phyloP scores from a whole-genome alignment of 2,797 vertebrate species.

The Sparidentex hasta region DNA sequence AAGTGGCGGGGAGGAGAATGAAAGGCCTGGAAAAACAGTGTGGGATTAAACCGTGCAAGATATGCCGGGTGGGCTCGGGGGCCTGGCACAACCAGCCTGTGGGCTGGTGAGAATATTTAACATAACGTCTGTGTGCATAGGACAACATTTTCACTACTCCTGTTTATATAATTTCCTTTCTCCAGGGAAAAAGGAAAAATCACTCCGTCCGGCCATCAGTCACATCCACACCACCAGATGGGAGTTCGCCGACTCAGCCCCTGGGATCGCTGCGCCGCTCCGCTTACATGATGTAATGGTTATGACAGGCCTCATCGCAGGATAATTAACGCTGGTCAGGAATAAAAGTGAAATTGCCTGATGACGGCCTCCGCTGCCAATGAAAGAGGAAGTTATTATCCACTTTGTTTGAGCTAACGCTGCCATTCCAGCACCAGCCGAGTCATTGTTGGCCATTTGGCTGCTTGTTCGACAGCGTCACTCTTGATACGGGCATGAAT shows the following conservation, averaged over 20 bases:
- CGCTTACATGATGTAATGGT: conserved; percentile 77
- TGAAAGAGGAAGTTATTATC: conserved; percentile 62
- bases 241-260: conserved; percentile 70
- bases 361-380: conserved; percentile 59
- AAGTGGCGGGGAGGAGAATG: conserved; percentile 68
- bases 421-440: conserved; percentile 38
- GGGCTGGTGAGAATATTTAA: conserved; percentile 31
- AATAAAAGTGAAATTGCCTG: conserved; percentile 60
- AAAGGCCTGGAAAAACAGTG: conserved; percentile 64
- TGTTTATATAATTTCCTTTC: conserved; percentile 15
- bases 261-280: conserved; percentile 62
- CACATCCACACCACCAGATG: conserved; percentile 71
- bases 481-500: conserved; percentile 25
- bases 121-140: conserved; percentile 17
- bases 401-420: conserved; percentile 52
- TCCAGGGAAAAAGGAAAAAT: conserved; percentile 48
- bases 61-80: conserved; percentile 43
- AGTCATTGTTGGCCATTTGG: conserved; percentile 45
- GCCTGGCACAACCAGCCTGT: conserved; percentile 22
- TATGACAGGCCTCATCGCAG: conserved; percentile 75
- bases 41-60: conserved; percentile 56
- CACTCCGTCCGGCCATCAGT: conserved; percentile 54
- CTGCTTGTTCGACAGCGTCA: conserved; percentile 43
- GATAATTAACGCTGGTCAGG: conserved; percentile 76
- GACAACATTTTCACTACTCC: conserved; percentile 25